A percentile compares a stretch with the other conserved stretches of the same genome.
phyloP scores from a whole-genome alignment of 1,140 invertebrate genomes.

The Tetramorium alpestre region DNA sequence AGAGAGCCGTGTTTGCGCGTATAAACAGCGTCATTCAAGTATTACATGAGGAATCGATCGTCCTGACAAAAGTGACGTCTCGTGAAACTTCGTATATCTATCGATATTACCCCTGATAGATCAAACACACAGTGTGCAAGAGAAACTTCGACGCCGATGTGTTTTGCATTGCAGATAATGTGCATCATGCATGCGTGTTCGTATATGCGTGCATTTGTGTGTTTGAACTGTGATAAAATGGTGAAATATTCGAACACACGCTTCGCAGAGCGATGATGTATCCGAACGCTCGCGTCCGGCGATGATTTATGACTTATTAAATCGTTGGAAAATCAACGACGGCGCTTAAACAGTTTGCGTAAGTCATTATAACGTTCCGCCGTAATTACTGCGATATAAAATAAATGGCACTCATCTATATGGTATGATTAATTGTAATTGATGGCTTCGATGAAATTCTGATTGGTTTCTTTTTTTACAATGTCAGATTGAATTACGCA shows the following conservation, averaged over 20 bases:
- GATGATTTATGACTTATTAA: constrained; percentile 55
- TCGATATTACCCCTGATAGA: constrained; percentile 10
- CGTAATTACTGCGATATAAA: constrained; percentile 16
- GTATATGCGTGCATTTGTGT: neutral
- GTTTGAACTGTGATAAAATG: neutral
- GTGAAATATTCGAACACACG: constrained; percentile 31
- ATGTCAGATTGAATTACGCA: neutral
- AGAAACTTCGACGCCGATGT: constrained; percentile 1
- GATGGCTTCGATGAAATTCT: neutral
- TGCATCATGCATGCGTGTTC: neutral
- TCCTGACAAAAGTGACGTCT: constrained; percentile 36
- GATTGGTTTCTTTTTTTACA: neutral
- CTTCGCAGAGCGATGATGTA: constrained; percentile 5
- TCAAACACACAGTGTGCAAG: neutral
- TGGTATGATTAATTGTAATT: constrained; percentile 4
- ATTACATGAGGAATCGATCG: constrained; percentile 39
- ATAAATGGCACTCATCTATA: neutral
- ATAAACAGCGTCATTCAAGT: constrained; percentile 38
- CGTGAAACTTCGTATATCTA: neutral
- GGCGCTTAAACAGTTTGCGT: constrained; percentile 10
- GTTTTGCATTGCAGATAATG: constrained; percentile 56
- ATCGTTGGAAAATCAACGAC: constrained; percentile 20
- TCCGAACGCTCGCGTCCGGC: neutral
- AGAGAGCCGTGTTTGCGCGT: neutral
- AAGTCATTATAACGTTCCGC: neutral